phyloP scores from a whole-genome alignment of 2,113 vertebrate genomes.

The Tupaia chinensis region DNA sequence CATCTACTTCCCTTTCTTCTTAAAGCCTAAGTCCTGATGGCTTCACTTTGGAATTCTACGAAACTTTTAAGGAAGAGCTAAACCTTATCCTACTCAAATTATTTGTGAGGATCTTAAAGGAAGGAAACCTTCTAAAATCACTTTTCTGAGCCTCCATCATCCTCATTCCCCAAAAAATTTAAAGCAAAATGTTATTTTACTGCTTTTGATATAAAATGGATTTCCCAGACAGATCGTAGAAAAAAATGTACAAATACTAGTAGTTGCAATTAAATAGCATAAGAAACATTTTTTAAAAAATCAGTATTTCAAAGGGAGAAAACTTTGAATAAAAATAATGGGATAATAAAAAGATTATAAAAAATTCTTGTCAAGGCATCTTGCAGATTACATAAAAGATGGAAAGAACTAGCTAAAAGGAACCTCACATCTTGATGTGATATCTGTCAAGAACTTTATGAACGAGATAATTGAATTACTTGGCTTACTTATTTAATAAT shows the following conservation, averaged over 20 bases:
- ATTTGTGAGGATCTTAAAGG: no score
- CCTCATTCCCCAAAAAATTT: neutral
- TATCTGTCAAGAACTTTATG: neutral
- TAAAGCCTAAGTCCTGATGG: no score
- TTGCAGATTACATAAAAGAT: neutral
- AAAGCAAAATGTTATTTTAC: slow-evolving; percentile 9
- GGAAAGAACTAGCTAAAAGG: slow-evolving; percentile 25
- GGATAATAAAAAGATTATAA: neutral
- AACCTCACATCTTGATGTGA: neutral
- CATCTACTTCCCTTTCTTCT: no score
- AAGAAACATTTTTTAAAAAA: neutral
- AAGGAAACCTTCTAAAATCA: no score
- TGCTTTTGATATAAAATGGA: neutral
- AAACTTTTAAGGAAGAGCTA: no score
- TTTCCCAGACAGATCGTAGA: neutral
- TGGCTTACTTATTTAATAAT: slow-evolving; percentile 67
- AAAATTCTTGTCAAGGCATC: slow-evolving; percentile 10
- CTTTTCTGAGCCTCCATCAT: no score
- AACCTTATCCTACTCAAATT: no score
- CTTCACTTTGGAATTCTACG: no score
- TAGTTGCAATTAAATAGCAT: neutral
- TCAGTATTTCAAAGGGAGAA: neutral
- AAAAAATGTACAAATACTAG: slow-evolving; percentile 19
- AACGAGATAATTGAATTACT: neutral
- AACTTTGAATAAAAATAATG: slow-evolving; percentile 23